phyloP scores from a whole-genome alignment of 2,888 invertebrate genomes.

The Hydrotaea diabolus region DNA sequence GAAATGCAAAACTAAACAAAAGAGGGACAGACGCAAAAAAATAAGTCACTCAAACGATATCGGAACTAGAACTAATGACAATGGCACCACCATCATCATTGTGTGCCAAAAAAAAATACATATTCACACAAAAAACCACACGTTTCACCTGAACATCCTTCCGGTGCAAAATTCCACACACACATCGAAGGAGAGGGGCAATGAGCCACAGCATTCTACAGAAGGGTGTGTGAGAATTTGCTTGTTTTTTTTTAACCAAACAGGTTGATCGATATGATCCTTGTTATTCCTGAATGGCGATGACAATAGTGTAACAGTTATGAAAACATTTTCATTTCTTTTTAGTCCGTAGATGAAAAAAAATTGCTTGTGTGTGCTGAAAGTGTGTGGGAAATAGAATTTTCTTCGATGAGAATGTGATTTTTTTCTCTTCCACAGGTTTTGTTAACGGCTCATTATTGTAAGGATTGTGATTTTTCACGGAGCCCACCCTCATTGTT shows the following conservation, averaged over 20 bases:
- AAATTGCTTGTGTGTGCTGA: background rate
- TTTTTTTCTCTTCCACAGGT: background rate
- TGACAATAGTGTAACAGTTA: slow-evolving; percentile 36
- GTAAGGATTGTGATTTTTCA: background rate
- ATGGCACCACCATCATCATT: background rate
- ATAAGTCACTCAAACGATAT: background rate
- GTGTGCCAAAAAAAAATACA: background rate
- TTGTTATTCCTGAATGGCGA: background rate
- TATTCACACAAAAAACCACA: slow-evolving; percentile 21
- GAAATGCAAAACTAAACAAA: slow-evolving; percentile 9
- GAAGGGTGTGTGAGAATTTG: background rate
- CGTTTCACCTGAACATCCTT: slow-evolving; percentile 35
- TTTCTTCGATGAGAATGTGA: background rate
- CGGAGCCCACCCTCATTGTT: slow-evolving; percentile 10
- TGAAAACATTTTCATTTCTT: slow-evolving; percentile 32
- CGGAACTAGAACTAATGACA: background rate
- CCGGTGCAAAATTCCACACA: slow-evolving; percentile 1
- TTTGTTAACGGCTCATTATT: slow-evolving; percentile 20
- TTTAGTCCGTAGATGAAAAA: background rate
- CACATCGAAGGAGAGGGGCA: background rate
- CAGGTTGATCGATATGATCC: slow-evolving; percentile 18
- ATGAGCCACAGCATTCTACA: background rate
- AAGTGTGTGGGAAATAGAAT: slow-evolving; percentile 2
- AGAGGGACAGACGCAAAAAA: background rate
- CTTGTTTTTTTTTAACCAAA: slow-evolving; percentile 3